Conservation (phyloP, 2,888 invertebrate genomes). For the Ochropacha duplaris region DNA sequence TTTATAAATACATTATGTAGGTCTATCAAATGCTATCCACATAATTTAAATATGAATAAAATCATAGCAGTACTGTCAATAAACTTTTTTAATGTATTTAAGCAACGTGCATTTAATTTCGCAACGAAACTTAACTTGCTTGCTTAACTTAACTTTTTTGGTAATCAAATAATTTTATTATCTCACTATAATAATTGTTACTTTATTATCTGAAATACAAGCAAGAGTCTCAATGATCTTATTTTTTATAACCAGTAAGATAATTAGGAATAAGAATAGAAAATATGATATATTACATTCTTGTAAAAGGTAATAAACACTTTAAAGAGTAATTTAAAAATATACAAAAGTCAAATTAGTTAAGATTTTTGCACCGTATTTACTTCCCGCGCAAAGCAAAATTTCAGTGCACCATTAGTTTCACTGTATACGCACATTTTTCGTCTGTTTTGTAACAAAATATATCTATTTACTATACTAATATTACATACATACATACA, state of each 20-base stretch:
- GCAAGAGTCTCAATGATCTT: neutral
- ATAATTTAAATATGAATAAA: too few species aligned
- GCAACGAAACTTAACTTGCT: too few species aligned
- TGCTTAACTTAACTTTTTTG: too few species aligned
- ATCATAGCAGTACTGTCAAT: too few species aligned
- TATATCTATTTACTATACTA: neutral
- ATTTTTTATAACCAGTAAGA: neutral
- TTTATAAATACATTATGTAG: too few species aligned
- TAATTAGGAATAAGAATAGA: neutral
- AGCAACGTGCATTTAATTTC: too few species aligned
- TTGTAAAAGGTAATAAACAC: neutral
- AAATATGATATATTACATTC: neutral
- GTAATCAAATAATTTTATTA: too few species aligned
- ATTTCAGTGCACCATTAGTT: neutral
- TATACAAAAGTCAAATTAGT: neutral
- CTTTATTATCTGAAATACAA: too few species aligned
- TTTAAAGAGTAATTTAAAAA: neutral
- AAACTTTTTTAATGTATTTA: too few species aligned
- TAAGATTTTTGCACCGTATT: neutral
- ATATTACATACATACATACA: neutral
- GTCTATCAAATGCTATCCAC: too few species aligned
- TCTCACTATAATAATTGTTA: too few species aligned
- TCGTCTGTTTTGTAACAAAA: neutral
- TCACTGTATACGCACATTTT: neutral
- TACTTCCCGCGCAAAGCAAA: neutral